Evolutionary conservation across 2,113 vertebrate species (phyloP).

Genomic region (Engystomops pustulosus): DNA sequence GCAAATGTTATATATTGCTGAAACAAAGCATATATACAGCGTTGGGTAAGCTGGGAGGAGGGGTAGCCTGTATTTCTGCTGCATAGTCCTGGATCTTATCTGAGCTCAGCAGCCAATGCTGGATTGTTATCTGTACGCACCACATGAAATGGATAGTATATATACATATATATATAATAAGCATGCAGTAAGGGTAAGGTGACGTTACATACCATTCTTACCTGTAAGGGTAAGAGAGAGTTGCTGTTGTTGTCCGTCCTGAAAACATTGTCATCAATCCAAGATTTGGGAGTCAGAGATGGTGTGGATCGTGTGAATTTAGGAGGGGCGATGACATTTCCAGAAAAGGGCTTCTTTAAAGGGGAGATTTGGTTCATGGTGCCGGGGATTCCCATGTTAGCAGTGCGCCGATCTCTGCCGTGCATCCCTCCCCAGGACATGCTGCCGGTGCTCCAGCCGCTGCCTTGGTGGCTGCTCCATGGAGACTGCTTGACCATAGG

Average conservation of each 20-base stretch:
- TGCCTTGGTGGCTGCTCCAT: conserved; percentile 92
- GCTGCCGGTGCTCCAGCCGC: conserved; percentile 91
- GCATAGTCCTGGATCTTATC: background rate
- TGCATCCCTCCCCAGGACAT: conserved; percentile 90
- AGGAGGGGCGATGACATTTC: conserved; percentile 95
- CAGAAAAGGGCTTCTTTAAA: conserved; percentile 95
- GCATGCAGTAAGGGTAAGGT: conserved; percentile 29
- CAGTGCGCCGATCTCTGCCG: conserved; percentile 88
- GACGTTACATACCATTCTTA: conserved; percentile 74
- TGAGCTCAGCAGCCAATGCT: background rate
- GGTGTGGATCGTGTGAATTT: conserved; percentile 92
- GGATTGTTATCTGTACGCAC: background rate
- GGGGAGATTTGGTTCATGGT: conserved; percentile 92
- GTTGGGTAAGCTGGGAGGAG: background rate
- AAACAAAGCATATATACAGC: no score
- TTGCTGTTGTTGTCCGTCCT: conserved; percentile 98
- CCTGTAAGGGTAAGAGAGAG: conserved; percentile 94
- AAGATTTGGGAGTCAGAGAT: conserved; percentile 90
- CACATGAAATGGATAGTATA: background rate
- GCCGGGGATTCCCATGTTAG: conserved; percentile 87
- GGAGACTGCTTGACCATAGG: conserved; percentile 95
- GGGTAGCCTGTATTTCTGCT: background rate
- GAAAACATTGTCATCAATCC: conserved; percentile 96
- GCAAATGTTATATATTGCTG: no score
- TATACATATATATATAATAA: no score